Base-by-base conservation (phyloP, 2,797 vertebrate species). In the Leptatherina wallacei region DNA sequence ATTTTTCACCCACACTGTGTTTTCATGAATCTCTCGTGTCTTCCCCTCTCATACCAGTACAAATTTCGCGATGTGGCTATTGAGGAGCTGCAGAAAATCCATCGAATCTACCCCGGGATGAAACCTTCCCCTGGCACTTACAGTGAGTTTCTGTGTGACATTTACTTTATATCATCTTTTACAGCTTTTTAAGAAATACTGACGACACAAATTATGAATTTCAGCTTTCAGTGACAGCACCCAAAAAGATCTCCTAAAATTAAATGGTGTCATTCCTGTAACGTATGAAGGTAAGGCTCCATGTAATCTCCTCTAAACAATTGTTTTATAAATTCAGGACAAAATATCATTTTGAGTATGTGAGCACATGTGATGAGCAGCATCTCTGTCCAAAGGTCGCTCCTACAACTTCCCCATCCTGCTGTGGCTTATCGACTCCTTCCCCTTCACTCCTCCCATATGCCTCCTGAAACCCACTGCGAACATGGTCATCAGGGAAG, bases 351-450 rank as follows among this genome's bases (percentile, higher is more conserved):
- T 4, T 2, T 32, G 20, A 3, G 22, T 18, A 1, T 67, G 14
- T 55, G 32, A 14, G 35, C 30, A 14, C 18, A 3, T n/a, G 33
- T 83, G 12, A 83, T 35, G 4, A 3, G 16, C n/a, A 24, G 0
- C 3, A 0, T 60, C 30, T 80, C 13, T 61, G 3, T 63, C 35
- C 32, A 1, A 24, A 99, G 98, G 97, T 47, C 93, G 77, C 69
- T 93, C 91, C 1, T 99, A 98, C 79, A 99, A 99, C 92, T 95
- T 99, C 73, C 98, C 98, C 32, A 72, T 99, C 78, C 90, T 82
- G 85, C 90, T 99, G 63, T 99, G 98, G 98, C 93, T 99, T 82
- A 75, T 99, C 94, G 97, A 99, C 92, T 99, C 97, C 0, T 96
- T 99, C 81, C 98, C 98, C 52, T 96, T 99, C 93, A 95, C 97